Percentiles rank a stretch among this genome's conserved stretches.
Evolutionary conservation across 2,888 invertebrate genomes (phyloP).

Genomic region (Pomacea canaliculata): DNA sequence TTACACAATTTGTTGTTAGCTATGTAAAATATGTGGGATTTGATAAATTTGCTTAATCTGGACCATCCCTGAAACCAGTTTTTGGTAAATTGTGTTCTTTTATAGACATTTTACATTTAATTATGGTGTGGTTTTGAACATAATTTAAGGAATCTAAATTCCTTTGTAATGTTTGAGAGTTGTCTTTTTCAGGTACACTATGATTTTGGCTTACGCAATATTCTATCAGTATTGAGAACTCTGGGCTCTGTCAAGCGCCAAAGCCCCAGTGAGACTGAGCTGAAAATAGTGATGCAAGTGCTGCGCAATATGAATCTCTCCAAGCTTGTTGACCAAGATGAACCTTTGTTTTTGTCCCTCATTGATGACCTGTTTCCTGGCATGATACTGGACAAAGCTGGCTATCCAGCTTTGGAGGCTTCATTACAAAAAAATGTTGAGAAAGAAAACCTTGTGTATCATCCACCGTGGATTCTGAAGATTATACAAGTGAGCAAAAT

Average conservation of each 20-base stretch:
- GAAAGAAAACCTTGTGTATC: slow-evolving; percentile 65
- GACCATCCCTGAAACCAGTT: too few species aligned
- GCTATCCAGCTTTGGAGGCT: slow-evolving; percentile 68
- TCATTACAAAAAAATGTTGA: slow-evolving; percentile 64
- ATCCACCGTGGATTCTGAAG: slow-evolving; percentile 69
- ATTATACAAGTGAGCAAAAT: slow-evolving; percentile 62
- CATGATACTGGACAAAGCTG: slow-evolving; percentile 74
- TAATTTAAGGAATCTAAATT: background rate
- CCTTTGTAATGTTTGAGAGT: background rate
- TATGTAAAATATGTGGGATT: too few species aligned
- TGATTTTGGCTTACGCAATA: slow-evolving; percentile 71
- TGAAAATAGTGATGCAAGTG: slow-evolving; percentile 67
- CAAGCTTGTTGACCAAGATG: slow-evolving; percentile 70
- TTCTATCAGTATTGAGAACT: slow-evolving; percentile 69
- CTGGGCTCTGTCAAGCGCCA: slow-evolving; percentile 68
- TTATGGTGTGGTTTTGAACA: too few species aligned
- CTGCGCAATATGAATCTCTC: slow-evolving; percentile 69
- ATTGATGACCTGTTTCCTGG: slow-evolving; percentile 72
- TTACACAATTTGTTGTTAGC: too few species aligned
- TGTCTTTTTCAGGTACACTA: slow-evolving; percentile 67
- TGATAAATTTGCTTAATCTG: too few species aligned
- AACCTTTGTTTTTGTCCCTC: slow-evolving; percentile 70
- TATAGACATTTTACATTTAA: too few species aligned
- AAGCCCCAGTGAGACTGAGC: slow-evolving; percentile 64
- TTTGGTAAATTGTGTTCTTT: too few species aligned